A percentile compares a stretch with the other conserved stretches of the same genome.
phyloP scores from a whole-genome alignment of 2,888 invertebrate genomes.

The Pecten maximus region DNA sequence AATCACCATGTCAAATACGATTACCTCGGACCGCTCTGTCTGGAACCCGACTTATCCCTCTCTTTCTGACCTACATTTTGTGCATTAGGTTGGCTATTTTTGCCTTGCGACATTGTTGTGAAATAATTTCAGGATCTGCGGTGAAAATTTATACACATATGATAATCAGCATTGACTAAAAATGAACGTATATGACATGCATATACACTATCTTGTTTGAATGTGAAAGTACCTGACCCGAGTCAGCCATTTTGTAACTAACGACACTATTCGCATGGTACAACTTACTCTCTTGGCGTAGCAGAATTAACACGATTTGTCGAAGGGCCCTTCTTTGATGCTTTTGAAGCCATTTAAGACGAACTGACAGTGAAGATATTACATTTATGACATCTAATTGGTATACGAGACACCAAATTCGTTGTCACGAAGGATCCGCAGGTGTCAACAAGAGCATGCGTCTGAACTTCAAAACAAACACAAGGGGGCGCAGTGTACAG shows the following conservation, averaged over 20 bases:
- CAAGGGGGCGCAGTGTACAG: conserved; percentile 44
- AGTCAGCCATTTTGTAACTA: conserved; percentile 78
- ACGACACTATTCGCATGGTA: conserved; percentile 59
- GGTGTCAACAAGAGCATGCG: conserved; percentile 52
- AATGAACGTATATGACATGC: background rate
- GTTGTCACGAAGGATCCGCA: conserved; percentile 67
- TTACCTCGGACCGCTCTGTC: conserved; percentile 33
- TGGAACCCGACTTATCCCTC: conserved; percentile 25
- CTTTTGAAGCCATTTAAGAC: conserved; percentile 69
- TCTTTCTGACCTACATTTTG: conserved; percentile 33
- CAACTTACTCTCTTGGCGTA: conserved; percentile 76
- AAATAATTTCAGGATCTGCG: conserved; percentile 13
- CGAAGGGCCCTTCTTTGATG: conserved; percentile 73
- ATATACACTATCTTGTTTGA: background rate
- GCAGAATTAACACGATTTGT: conserved; percentile 74
- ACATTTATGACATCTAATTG: conserved; percentile 31
- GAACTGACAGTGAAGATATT: background rate
- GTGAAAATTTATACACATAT: background rate
- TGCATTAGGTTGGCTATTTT: conserved; percentile 19
- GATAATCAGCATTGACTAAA: background rate
- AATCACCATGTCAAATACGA: conserved; percentile 25
- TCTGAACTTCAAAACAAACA: conserved; percentile 37
- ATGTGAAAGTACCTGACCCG: conserved; percentile 35
- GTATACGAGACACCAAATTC: conserved; percentile 41
- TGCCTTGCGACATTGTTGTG: conserved; percentile 26